Base-by-base conservation (phyloP, 2,888 invertebrate genomes). In the Archips crataeganus region DNA sequence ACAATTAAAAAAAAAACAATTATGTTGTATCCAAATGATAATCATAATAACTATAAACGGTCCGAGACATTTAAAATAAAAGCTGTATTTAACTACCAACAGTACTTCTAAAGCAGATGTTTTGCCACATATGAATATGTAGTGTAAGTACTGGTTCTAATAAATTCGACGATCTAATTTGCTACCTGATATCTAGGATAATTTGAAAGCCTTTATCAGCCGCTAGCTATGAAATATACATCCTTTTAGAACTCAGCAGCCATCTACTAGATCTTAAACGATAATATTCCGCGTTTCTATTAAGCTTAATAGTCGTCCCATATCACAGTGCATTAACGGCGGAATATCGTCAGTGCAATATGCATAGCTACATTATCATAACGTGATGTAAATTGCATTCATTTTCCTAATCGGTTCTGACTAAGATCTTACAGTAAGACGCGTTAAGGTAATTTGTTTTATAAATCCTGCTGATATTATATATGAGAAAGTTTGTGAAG, bases 291-390 rank as follows among this genome's bases (percentile, higher is more conserved):
- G 77, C 77, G 76, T 82, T 85, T 84, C 83, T 88, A 89, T 88
- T 86, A 84, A 79, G 80, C 80, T 81, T 83, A 85, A 83, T 82
- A 84, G 83, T 82, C 84, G 82, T 81, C 81, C 80, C 77, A 75
- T 82, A 86, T 84, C 82, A 75, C 65, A 82, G 79, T 72, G 81
- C 83, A 86, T 87, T 84, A 85, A 79, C 80, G 82, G 82, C 80
- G 81, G 84, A 84, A 85, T 83, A 83, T 75, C 75, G 80, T 78
- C 82, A 86, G 86, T 85, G 89, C 89, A 90, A 86, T 88, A 89
- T 88, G 87, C 88, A 84, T 87, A 86, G 86, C 85, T 85, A 78
- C 84, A 87, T 87, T 89, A 89, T 87, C 88, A 87, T 90, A 90
- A 88, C 85, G 84, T 82, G 85, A 89, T 87, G 87, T 85, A 89